Evolutionary conservation across 2,888 invertebrate genomes (phyloP).

Genomic region (Drosophila silvestris): DNA sequence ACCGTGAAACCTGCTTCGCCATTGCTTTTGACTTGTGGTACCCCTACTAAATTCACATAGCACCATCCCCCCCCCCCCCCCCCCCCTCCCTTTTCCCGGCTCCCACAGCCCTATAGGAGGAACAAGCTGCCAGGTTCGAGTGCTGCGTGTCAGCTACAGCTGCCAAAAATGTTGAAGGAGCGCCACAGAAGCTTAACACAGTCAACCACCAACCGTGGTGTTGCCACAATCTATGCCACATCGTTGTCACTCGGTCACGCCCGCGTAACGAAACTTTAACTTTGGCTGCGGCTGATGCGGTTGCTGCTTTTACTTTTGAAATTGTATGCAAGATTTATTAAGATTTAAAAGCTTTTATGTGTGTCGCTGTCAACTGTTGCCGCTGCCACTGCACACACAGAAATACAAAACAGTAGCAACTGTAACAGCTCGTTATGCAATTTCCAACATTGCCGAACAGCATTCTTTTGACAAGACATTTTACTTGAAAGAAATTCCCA

Average conservation of each 20-base stretch:
- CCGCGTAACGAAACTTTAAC: slow-evolving; percentile 49
- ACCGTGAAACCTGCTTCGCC: not conserved
- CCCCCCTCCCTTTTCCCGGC: too few species aligned
- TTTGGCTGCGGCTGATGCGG: slow-evolving; percentile 27
- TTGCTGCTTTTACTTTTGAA: slow-evolving; percentile 65
- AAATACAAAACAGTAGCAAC: slow-evolving; percentile 6
- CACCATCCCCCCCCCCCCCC: not conserved
- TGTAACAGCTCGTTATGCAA: slow-evolving; percentile 20
- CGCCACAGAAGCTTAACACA: slow-evolving; percentile 37
- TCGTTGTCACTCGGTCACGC: slow-evolving; percentile 69
- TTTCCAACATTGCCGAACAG: slow-evolving; percentile 27
- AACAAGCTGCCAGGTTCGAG: slow-evolving; percentile 27
- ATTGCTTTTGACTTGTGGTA: slow-evolving; percentile 45
- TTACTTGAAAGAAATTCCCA: slow-evolving; percentile 58
- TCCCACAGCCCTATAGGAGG: not conserved
- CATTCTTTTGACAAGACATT: slow-evolving; percentile 51
- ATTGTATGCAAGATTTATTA: slow-evolving; percentile 81
- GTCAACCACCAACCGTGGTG: slow-evolving; percentile 8
- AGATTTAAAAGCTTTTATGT: slow-evolving; percentile 81
- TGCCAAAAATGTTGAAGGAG: slow-evolving; percentile 49
- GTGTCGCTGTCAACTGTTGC: slow-evolving; percentile 76
- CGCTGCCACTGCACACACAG: slow-evolving; percentile 33
- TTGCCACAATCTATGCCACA: slow-evolving; percentile 62
- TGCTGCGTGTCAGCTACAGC: slow-evolving; percentile 54
- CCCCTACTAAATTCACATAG: not conserved